Percentiles rank a stretch among this genome's conserved stretches.
phyloP scores from a whole-genome alignment of 2,888 invertebrate species.

The Synanthedon vespiformis region DNA sequence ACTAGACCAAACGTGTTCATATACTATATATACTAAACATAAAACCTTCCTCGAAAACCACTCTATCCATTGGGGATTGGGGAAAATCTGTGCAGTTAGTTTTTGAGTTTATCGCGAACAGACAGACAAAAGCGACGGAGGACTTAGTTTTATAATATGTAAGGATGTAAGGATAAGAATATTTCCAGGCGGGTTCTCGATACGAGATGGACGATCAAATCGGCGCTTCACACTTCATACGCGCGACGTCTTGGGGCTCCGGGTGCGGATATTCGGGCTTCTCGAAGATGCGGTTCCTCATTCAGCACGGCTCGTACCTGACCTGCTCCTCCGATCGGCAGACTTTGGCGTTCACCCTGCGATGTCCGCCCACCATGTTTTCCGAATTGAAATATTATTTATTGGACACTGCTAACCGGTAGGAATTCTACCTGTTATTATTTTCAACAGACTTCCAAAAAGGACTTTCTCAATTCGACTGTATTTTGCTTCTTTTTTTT shows the following conservation, averaged over 20 bases:
- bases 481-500: too few relatives aligned
- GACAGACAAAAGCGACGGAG: too few relatives aligned
- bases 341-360: constrained; percentile 79
- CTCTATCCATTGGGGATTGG: too few relatives aligned
- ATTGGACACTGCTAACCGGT: constrained; percentile 43
- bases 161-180: too few relatives aligned
- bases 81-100: too few relatives aligned
- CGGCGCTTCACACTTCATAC: constrained; percentile 83
- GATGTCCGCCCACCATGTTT: constrained; percentile 31
- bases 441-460: too few relatives aligned
- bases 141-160: too few relatives aligned
- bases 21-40: too few relatives aligned
- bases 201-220: constrained; percentile 80
- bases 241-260: constrained; percentile 79
- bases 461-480: too few relatives aligned
- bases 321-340: constrained; percentile 80
- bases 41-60: too few relatives aligned
- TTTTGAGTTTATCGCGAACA: too few relatives aligned
- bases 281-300: constrained; percentile 80
- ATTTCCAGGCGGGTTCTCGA: constrained; percentile 82
- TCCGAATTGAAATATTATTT: constrained; percentile 32
- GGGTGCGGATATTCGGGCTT: constrained; percentile 76
- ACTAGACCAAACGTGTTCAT: too few relatives aligned
- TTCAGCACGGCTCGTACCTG: constrained; percentile 81
- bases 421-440: neutral